A percentile compares a stretch with the other conserved stretches of the same genome.
Conservation (phyloP, 2,797 vertebrate species). For the Syndactyla subalaris region DNA sequence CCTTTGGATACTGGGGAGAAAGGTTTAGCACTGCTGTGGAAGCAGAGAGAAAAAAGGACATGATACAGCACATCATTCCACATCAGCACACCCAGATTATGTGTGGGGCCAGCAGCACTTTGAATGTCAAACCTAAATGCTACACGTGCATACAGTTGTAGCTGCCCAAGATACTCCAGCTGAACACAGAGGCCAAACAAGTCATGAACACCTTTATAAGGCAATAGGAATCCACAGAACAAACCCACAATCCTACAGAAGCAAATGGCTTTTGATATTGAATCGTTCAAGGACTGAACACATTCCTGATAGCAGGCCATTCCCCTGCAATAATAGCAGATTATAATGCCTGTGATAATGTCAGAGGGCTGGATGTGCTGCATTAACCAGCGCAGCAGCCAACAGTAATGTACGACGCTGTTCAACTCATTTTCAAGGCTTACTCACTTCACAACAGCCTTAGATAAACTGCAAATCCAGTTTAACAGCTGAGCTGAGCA, state of each 20-base stretch:
- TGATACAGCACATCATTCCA: neutral
- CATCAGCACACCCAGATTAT: neutral
- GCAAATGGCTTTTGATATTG: slow-evolving; percentile 24
- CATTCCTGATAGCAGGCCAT: slow-evolving; percentile 18
- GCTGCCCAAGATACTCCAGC: neutral
- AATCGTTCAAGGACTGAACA: neutral
- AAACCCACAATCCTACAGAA: neutral
- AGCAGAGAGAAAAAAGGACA: neutral
- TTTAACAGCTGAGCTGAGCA: slow-evolving; percentile 43
- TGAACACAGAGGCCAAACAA: neutral
- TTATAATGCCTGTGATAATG: slow-evolving; percentile 1
- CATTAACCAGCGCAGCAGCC: neutral
- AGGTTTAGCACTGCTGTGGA: neutral
- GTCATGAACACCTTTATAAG: neutral
- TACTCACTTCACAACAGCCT: slow-evolving; percentile 22
- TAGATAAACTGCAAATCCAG: slow-evolving; percentile 61
- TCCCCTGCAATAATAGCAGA: slow-evolving; percentile 20
- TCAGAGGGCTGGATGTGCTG: slow-evolving; percentile 22
- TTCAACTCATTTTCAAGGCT: slow-evolving; percentile 29
- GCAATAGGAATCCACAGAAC: neutral
- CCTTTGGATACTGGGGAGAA: neutral
- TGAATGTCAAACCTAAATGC: neutral
- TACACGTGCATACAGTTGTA: accelerated
- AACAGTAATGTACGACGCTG: neutral
- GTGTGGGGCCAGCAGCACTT: neutral